Conservation (phyloP, 2,888 invertebrate genomes). For the Hermodice carunculata region DNA sequence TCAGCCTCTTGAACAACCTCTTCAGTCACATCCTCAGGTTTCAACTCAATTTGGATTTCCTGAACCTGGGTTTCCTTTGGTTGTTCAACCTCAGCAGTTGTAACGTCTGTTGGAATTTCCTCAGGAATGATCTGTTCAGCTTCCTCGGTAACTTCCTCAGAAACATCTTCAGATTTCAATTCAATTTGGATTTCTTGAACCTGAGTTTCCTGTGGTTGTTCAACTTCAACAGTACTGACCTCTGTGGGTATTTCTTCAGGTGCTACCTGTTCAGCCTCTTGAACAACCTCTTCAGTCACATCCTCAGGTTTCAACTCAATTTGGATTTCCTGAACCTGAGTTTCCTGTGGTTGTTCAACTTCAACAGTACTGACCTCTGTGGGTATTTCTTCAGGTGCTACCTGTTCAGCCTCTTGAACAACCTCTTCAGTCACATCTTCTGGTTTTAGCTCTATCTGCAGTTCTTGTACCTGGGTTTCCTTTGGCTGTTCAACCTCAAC, state of each 20-base stretch:
- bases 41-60: background rate
- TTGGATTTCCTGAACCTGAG: too few relatives aligned
- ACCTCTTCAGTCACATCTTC: background rate
- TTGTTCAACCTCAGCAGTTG: too few relatives aligned
- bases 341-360: background rate
- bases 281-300: constrained; percentile 1
- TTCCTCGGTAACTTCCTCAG: too few relatives aligned
- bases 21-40: background rate
- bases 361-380: constrained; percentile 8
- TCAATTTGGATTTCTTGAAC: too few relatives aligned
- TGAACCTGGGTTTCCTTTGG: too few relatives aligned
- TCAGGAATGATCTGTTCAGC: too few relatives aligned
- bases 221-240: constrained; percentile 8
- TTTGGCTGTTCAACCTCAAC: background rate
- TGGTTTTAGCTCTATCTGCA: too few relatives aligned
- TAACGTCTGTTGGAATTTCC: too few relatives aligned
- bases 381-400: too few relatives aligned
- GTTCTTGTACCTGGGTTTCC: too few relatives aligned
- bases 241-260: constrained; percentile 12
- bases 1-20: background rate
- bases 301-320: constrained; percentile 10
- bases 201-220: too few relatives aligned
- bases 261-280: background rate
- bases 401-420: background rate
- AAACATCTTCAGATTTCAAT: constrained; percentile 2